A percentile compares a stretch with the other conserved stretches of the same genome.
These are phyloP conservation scores for Phocoena phocoena DNA, from an alignment of 2,113 vertebrate genomes.

Conservation along the genomic window DNA sequence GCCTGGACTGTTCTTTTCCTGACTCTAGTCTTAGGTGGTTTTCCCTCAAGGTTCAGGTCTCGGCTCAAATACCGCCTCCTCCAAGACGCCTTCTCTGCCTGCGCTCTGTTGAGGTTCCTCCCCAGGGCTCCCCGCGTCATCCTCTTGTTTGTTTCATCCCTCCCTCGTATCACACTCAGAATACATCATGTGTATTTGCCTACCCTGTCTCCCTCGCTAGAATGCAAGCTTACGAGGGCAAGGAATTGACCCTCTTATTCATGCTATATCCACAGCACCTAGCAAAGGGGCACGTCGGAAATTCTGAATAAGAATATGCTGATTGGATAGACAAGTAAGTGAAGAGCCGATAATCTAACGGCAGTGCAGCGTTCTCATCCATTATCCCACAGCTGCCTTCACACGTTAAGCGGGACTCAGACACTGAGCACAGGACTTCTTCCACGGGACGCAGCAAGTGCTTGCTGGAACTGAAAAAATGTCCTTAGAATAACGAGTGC, in stretches of 20 bases:
- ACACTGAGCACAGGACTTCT: neutral
- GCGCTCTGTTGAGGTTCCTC: neutral
- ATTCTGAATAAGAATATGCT: neutral
- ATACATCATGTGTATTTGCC: neutral
- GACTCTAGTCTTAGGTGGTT: neutral
- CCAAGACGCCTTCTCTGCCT: neutral
- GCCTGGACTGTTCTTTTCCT: neutral
- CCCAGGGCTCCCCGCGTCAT: rapidly evolving
- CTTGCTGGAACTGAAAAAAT: neutral
- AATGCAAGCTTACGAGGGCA: neutral
- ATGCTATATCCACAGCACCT: neutral
- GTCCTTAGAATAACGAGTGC: neutral
- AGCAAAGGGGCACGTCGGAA: neutral
- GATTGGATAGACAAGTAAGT: neutral
- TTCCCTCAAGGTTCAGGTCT: neutral
- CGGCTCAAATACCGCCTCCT: neutral
- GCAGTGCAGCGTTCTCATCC: too few relatives aligned
- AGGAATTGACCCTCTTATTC: neutral
- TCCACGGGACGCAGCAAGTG: neutral
- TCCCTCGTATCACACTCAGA: neutral
- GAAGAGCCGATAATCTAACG: neutral
- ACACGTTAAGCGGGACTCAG: neutral
- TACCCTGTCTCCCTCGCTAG: neutral
- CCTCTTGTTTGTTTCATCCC: neutral
- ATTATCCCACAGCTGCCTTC: neutral